A percentile compares a stretch with the other conserved stretches of the same genome.
Evolutionary conservation across 2,797 vertebrate species (phyloP).

Genomic region (Mus spretus): DNA sequence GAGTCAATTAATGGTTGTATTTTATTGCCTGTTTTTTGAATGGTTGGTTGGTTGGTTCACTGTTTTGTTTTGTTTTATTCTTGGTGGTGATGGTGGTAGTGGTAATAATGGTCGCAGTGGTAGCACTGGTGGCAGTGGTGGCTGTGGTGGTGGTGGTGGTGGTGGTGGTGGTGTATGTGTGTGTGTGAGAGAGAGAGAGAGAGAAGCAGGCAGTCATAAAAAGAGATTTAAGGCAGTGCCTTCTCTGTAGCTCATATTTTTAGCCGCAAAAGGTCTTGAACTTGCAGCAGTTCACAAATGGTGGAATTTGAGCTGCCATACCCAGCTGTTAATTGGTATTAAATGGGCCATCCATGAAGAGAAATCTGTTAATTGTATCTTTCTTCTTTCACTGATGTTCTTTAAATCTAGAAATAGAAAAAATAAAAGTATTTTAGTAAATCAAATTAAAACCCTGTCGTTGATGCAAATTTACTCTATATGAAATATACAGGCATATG

Average conservation of each 20-base stretch:
- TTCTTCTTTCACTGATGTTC: neutral
- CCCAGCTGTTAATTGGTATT: neutral
- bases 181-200: neutral
- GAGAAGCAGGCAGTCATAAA: neutral
- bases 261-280: neutral
- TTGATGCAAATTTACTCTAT: neutral
- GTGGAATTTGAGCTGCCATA: neutral
- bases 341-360: neutral
- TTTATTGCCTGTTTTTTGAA: neutral
- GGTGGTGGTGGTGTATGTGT: no score
- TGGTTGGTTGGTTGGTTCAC: neutral
- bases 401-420: slow-evolving; percentile 44
- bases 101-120: no score
- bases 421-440: slow-evolving; percentile 40
- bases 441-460: neutral
- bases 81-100: neutral
- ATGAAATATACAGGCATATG: neutral
- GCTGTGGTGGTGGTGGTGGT: neutral
- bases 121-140: no score
- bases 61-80: neutral
- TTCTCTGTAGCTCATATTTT: neutral
- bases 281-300: neutral
- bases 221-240: neutral
- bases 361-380: slow-evolving; percentile 30
- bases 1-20: neutral